A percentile compares a stretch with the other conserved stretches of the same genome.
Conservation (phyloP, 1,140 invertebrate genomes). For the Copidosoma floridanum region DNA sequence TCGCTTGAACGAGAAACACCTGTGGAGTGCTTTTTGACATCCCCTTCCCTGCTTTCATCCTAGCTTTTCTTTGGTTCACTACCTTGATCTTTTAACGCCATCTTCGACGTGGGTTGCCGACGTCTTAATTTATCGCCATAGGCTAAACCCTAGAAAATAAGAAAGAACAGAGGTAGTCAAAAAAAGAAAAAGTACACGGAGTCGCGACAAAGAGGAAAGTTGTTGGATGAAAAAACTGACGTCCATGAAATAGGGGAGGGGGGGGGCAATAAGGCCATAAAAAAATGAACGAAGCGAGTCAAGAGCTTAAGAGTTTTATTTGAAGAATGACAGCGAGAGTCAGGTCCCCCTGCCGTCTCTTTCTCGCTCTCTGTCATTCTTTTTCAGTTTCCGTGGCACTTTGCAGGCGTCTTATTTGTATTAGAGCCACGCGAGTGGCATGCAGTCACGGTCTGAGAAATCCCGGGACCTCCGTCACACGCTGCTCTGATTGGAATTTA, state of each 20-base stretch:
- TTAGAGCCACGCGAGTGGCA: conserved; percentile 1
- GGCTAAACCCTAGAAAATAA: background rate
- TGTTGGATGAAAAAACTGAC: no score
- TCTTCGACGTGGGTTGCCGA: background rate
- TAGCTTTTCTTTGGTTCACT: no score
- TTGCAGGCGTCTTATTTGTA: conserved; percentile 18
- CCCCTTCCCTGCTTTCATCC: no score
- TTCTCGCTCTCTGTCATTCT: no score
- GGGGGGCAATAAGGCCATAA: no score
- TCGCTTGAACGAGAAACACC: conserved; percentile 33
- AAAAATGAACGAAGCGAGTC: conserved; percentile 10
- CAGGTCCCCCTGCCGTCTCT: no score
- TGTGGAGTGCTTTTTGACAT: no score
- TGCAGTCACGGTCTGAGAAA: background rate
- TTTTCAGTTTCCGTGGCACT: no score
- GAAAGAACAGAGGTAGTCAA: no score
- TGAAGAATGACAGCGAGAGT: no score
- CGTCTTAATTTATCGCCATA: conserved; percentile 2
- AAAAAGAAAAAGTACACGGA: conserved; percentile 10
- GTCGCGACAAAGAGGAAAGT: background rate
- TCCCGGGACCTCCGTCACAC: conserved; percentile 2
- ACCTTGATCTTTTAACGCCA: conserved; percentile 16
- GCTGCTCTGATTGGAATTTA: conserved; percentile 19
- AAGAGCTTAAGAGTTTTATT: conserved; percentile 7
- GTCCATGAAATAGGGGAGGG: background rate